Evolutionary conservation across 2,113 vertebrate species (phyloP).

Genomic region (Barnardius zonarius): DNA sequence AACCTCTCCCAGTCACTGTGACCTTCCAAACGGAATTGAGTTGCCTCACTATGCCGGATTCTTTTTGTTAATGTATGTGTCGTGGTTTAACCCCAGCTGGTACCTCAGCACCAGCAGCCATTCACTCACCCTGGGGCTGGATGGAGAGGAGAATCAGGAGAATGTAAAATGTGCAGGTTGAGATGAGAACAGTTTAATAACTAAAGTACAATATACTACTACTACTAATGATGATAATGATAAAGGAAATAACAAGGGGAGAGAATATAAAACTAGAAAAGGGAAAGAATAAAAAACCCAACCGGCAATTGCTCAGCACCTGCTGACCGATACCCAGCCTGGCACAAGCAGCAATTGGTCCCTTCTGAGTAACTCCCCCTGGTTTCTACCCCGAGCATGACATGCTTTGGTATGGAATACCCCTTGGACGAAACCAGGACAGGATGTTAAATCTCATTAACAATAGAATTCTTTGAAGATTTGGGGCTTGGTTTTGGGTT

Average conservation of each 20-base stretch:
- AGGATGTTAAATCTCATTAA: neutral
- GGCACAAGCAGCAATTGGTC: neutral
- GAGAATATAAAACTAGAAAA: neutral
- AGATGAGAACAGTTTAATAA: neutral
- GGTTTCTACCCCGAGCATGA: neutral
- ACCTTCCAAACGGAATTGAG: neutral
- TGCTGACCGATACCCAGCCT: neutral
- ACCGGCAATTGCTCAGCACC: neutral
- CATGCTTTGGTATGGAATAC: neutral
- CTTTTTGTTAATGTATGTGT: neutral
- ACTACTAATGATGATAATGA: neutral
- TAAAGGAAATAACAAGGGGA: neutral
- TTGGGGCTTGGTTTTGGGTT: neutral
- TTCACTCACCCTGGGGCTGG: neutral
- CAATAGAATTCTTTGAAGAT: neutral
- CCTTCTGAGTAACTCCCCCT: neutral
- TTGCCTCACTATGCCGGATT: neutral
- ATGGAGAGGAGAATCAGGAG: neutral
- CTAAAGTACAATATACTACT: no score
- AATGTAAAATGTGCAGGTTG: neutral
- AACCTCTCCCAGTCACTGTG: neutral
- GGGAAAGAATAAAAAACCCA: neutral
- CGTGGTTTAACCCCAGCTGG: neutral
- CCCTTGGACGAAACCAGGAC: neutral
- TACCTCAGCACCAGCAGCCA: neutral